Conservation (phyloP, 2,888 invertebrate genomes). For the Acrobasis consociella region DNA sequence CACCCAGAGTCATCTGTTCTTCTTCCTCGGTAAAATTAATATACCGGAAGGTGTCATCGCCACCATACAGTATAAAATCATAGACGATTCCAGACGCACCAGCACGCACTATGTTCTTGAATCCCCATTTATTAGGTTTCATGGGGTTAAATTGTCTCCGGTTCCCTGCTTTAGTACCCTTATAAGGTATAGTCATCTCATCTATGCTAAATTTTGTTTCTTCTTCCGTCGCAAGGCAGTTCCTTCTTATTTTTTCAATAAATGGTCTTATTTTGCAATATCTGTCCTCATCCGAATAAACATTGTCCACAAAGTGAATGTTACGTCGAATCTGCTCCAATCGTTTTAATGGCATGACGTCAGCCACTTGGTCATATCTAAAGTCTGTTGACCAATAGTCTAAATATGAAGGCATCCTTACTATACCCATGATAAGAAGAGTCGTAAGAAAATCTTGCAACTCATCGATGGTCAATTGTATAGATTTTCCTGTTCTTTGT, state of each 20-base stretch:
- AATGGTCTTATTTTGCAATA: constrained; percentile 30
- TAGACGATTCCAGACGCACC: constrained; percentile 45
- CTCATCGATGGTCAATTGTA: too few species aligned
- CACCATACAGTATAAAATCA: constrained; percentile 45
- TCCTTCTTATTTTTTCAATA: constrained; percentile 27
- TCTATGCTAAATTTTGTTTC: constrained; percentile 30
- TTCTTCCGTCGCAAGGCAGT: constrained; percentile 30
- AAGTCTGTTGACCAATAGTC: too few species aligned
- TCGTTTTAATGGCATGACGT: constrained; percentile 31
- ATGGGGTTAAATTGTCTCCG: constrained; percentile 10
- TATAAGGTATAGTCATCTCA: constrained; percentile 32
- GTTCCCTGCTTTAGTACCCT: constrained; percentile 25
- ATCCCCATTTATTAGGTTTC: constrained; percentile 47
- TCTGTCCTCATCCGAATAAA: constrained; percentile 27
- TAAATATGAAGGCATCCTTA: too few species aligned
- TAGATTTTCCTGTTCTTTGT: too few species aligned
- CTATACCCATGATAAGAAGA: too few species aligned
- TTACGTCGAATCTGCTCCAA: constrained; percentile 31
- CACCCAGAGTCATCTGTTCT: constrained; percentile 26
- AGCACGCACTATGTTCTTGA: constrained; percentile 43
- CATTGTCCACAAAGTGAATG: constrained; percentile 35
- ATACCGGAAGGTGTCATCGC: constrained; percentile 40
- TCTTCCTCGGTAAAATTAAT: constrained; percentile 21
- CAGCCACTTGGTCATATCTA: background rate
- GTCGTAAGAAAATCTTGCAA: too few species aligned